These are phyloP conservation scores for Papilio machaon DNA, from an alignment of 1,140 invertebrate genomes.

Conservation along the genomic window DNA sequence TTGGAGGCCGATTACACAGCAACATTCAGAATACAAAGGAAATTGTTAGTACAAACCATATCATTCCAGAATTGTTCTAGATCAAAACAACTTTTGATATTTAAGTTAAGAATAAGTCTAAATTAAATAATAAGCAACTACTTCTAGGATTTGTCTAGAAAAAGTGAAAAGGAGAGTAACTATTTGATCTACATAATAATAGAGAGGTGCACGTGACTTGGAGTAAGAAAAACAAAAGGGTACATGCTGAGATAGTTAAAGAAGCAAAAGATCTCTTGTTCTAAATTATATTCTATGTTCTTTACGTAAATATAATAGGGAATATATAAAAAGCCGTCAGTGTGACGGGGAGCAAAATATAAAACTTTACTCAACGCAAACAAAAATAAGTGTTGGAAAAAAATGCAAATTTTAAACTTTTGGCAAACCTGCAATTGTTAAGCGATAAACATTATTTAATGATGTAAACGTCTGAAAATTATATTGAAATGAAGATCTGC, in stretches of 20 bases:
- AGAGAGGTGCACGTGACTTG: conserved; percentile 36
- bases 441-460: conserved; percentile 56
- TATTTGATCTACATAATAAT: conserved; percentile 10
- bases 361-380: conserved; percentile 61
- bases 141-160: conserved; percentile 22
- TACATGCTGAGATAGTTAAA: conserved; percentile 53
- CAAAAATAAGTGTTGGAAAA: conserved; percentile 72
- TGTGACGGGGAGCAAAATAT: conserved; percentile 62
- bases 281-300: conserved; percentile 15
- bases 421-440: conserved; percentile 82
- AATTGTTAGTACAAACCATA: conserved; percentile 45
- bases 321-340: conserved; percentile 51
- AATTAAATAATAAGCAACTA: conserved; percentile 41
- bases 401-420: conserved; percentile 82
- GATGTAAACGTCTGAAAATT: conserved; percentile 46
- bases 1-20: conserved; percentile 58
- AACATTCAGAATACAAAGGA: conserved; percentile 68
- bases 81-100: conserved; percentile 40
- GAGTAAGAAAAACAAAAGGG: conserved; percentile 48
- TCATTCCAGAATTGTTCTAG: conserved; percentile 44
- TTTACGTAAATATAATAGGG: conserved; percentile 11
- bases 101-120: conserved; percentile 41
- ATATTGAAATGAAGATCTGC: conserved; percentile 46
- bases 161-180: conserved; percentile 32
- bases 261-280: conserved; percentile 42